Evolutionary conservation across 2,113 vertebrate species (phyloP).

Genomic region (Lepus americanus): DNA sequence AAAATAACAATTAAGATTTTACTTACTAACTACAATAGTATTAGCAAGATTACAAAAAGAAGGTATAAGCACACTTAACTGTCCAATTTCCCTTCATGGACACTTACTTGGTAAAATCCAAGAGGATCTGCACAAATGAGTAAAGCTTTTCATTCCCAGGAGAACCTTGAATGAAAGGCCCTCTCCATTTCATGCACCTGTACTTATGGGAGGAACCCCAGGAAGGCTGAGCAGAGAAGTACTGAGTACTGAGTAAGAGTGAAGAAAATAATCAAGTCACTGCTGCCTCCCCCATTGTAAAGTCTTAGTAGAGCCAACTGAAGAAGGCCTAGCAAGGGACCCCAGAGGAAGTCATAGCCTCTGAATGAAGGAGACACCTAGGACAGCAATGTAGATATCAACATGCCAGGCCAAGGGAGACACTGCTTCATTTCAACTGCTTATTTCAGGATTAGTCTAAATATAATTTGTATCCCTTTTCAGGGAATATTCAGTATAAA

Average conservation of each 20-base stretch:
- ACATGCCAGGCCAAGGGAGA: not conserved
- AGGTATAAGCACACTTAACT: rapidly evolving
- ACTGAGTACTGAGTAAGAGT: rapidly evolving
- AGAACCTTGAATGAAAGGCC: not conserved
- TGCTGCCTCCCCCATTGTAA: not conserved
- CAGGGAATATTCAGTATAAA: not conserved
- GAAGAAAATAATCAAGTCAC: not conserved
- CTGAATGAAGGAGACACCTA: not conserved
- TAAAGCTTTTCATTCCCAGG: not conserved
- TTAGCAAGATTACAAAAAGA: not conserved
- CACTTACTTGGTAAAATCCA: rapidly evolving
- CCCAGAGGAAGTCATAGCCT: no score
- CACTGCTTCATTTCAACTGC: not conserved
- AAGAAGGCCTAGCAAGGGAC: rapidly evolving
- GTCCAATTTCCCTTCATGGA: not conserved
- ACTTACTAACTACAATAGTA: not conserved
- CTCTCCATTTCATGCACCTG: rapidly evolving
- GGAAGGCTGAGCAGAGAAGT: not conserved
- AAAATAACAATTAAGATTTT: not conserved
- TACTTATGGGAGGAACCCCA: rapidly evolving
- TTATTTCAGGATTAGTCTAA: not conserved
- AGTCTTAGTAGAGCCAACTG: not conserved
- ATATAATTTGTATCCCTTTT: not conserved
- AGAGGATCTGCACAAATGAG: not conserved
- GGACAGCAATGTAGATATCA: not conserved